Percentiles rank a stretch among this genome's conserved stretches.
phyloP scores from a whole-genome alignment of 2,888 invertebrate species.

The Hedychridium roseum region DNA sequence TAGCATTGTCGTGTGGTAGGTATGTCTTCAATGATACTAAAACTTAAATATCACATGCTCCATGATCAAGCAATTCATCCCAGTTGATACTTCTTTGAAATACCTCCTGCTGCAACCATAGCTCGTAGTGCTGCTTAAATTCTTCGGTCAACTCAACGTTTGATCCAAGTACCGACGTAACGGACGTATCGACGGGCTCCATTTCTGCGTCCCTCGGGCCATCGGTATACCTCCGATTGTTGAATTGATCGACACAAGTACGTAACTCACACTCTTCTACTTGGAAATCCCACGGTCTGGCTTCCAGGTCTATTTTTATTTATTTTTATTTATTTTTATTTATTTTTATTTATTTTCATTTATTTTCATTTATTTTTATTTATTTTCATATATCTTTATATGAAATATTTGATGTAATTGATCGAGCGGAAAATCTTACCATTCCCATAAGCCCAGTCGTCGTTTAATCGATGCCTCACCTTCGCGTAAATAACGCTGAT shows the following conservation, averaged over 20 bases:
- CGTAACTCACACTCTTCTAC: constrained; percentile 95
- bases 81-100: constrained; percentile 85
- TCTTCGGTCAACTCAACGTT: constrained; percentile 88
- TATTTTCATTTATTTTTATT: not conserved
- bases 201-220: constrained; percentile 68
- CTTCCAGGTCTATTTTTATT: constrained; percentile 82
- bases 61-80: constrained; percentile 68
- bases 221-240: constrained; percentile 82
- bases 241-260: constrained; percentile 94
- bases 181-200: constrained; percentile 79
- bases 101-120: constrained; percentile 97
- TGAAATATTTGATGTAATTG: not conserved
- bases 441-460: constrained; percentile 99
- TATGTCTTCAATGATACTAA: too few species aligned
- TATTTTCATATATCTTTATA: not conserved
- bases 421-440: constrained; percentile 63
- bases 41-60: constrained; percentile 54
- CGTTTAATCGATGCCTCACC: constrained; percentile 93
- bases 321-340: not conserved
- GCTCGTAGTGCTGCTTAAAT: constrained; percentile 91
- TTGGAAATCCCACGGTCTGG: constrained; percentile 97
- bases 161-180: constrained; percentile 81
- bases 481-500: constrained; percentile 99
- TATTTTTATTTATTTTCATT: not conserved
- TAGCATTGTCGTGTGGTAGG: too few species aligned